Percentiles rank a stretch among this genome's conserved stretches.
Evolutionary conservation across 2,888 invertebrate genomes (phyloP).

Genomic region (Sympetrum striolatum): DNA sequence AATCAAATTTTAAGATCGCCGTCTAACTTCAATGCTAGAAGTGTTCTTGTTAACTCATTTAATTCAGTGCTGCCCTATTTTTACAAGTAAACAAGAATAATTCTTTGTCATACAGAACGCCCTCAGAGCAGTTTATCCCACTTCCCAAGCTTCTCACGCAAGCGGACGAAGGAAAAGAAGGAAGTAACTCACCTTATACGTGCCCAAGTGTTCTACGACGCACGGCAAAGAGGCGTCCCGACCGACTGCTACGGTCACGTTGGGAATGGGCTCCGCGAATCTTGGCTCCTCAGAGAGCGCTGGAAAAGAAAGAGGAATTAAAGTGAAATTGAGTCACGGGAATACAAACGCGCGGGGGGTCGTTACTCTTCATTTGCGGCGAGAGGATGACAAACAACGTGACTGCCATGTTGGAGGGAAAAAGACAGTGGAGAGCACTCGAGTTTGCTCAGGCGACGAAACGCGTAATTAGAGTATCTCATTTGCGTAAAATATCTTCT

Average conservation of each 20-base stretch:
- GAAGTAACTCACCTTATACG: slow-evolving; percentile 74
- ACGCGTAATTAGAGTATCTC: neutral
- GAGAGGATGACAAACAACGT: neutral
- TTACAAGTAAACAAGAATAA: no score
- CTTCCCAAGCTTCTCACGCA: no score
- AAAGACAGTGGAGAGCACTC: neutral
- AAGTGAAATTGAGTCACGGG: neutral
- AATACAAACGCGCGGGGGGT: neutral
- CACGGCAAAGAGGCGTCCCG: slow-evolving; percentile 89
- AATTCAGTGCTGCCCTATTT: no score
- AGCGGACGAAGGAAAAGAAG: neutral
- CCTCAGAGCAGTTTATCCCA: no score
- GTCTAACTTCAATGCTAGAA: no score
- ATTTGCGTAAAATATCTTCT: neutral
- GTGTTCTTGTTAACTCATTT: no score
- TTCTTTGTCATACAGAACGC: no score
- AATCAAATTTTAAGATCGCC: no score
- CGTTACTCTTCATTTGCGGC: neutral
- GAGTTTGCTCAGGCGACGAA: neutral
- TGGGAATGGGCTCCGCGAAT: slow-evolving; percentile 89
- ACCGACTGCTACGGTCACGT: slow-evolving; percentile 89
- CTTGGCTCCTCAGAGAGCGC: slow-evolving; percentile 86
- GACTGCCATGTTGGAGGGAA: neutral
- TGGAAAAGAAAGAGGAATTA: slow-evolving; percentile 54
- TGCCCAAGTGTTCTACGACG: slow-evolving; percentile 87